Evolutionary conservation across 2,113 vertebrate species (phyloP).

Genomic region (Aplodontia rufa): DNA sequence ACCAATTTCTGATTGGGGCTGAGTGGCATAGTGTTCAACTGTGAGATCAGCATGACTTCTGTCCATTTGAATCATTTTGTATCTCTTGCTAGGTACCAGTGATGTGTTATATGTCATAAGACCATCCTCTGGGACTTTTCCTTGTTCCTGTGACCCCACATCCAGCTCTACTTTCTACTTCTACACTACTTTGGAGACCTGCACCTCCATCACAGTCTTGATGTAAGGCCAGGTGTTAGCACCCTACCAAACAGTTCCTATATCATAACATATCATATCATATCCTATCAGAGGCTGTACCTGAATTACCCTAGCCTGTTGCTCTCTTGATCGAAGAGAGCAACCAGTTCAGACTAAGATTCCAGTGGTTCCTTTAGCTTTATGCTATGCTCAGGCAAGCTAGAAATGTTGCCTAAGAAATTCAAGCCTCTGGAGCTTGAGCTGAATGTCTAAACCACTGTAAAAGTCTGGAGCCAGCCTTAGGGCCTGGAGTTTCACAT

Average conservation of each 20-base stretch:
- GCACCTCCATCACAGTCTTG: background rate
- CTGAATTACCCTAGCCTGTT: background rate
- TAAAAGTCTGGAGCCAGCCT: background rate
- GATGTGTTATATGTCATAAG: background rate
- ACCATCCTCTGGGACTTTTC: background rate
- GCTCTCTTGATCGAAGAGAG: background rate
- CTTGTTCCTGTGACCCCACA: background rate
- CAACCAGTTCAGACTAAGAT: background rate
- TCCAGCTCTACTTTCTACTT: background rate
- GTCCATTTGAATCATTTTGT: background rate
- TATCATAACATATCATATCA: too few relatives aligned
- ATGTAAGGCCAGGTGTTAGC: background rate
- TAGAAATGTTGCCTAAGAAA: background rate
- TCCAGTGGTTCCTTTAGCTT: background rate
- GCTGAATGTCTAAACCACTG: background rate
- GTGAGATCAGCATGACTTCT: background rate
- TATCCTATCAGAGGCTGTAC: background rate
- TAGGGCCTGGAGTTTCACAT: background rate
- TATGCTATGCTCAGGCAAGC: background rate
- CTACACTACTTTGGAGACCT: background rate
- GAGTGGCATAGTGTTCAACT: background rate
- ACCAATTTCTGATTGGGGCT: background rate
- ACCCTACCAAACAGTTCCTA: background rate
- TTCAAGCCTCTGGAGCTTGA: background rate
- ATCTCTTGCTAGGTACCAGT: background rate